phyloP scores from a whole-genome alignment of 23 tunicate genomes.

The Halocynthia roretzi region DNA sequence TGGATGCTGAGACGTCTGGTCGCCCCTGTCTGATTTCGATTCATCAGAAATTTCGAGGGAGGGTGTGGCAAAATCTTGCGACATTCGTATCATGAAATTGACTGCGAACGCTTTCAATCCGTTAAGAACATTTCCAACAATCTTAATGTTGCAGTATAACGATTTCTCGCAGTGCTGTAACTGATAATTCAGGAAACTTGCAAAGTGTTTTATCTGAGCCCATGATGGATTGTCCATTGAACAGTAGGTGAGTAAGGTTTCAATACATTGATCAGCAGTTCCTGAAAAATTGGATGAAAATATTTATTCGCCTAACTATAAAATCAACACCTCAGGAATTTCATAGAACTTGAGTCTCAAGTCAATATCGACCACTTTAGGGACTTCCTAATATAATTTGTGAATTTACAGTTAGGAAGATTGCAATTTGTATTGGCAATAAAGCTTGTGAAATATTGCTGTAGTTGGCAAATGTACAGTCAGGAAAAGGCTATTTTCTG shows the following conservation, averaged over 20 bases:
- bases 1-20: not conserved
- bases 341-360: too few species aligned
- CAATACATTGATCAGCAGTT: constrained; percentile 32
- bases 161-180: constrained; percentile 67
- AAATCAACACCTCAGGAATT: too few species aligned
- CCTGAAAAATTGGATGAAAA: constrained; percentile 6
- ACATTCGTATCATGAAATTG: constrained; percentile 72
- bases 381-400: too few species aligned
- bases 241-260: constrained; percentile 33
- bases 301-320: too few species aligned
- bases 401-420: too few species aligned
- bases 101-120: constrained; percentile 76
- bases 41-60: constrained; percentile 29
- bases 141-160: constrained; percentile 29
- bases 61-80: constrained; percentile 86
- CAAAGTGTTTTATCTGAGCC: constrained; percentile 80
- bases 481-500: too few species aligned
- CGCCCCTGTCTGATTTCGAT: not conserved
- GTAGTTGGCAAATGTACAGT: too few species aligned
- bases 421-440: too few species aligned
- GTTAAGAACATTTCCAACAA: constrained; percentile 44
- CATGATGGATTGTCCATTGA: constrained; percentile 54
- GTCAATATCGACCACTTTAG: too few species aligned
- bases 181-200: constrained; percentile 64
- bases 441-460: too few species aligned